Evolutionary conservation across 2,113 vertebrate species (phyloP).

Genomic region (Trochalopteron elliotii): DNA sequence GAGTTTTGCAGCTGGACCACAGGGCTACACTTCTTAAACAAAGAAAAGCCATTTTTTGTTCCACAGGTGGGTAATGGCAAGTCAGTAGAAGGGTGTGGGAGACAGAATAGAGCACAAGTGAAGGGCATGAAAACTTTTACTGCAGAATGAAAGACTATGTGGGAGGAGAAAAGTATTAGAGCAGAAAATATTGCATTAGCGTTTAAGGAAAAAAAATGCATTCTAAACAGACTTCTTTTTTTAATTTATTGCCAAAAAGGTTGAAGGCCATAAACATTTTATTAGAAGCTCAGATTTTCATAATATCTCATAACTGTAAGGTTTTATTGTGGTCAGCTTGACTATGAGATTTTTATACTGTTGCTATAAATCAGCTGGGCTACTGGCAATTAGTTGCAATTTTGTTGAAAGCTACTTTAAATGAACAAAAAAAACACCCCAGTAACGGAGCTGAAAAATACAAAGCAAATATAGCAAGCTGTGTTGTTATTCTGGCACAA

Average conservation of each 20-base stretch:
- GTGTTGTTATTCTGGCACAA: neutral
- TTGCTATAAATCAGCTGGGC: neutral
- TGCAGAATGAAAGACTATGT: neutral
- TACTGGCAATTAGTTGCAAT: neutral
- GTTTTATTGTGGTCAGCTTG: slow-evolving; percentile 15
- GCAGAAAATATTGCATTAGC: neutral
- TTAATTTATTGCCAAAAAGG: neutral
- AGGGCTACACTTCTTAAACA: neutral
- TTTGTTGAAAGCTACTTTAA: neutral
- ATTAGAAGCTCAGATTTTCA: slow-evolving; percentile 19
- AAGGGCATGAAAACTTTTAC: neutral
- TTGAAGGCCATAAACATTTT: neutral
- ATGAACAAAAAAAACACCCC: neutral
- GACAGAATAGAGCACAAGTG: neutral
- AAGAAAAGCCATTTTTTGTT: neutral
- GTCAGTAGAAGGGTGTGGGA: neutral
- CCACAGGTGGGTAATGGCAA: neutral
- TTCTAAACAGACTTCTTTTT: neutral
- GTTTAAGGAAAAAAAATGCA: neutral
- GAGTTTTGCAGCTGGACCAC: neutral
- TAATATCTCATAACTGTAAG: neutral
- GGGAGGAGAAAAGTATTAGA: neutral
- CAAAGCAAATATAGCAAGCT: neutral
- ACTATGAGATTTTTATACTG: neutral
- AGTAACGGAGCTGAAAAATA: neutral